Evolutionary conservation across 2,797 vertebrate genomes (phyloP).

Genomic region (Girardinus metallicus): DNA sequence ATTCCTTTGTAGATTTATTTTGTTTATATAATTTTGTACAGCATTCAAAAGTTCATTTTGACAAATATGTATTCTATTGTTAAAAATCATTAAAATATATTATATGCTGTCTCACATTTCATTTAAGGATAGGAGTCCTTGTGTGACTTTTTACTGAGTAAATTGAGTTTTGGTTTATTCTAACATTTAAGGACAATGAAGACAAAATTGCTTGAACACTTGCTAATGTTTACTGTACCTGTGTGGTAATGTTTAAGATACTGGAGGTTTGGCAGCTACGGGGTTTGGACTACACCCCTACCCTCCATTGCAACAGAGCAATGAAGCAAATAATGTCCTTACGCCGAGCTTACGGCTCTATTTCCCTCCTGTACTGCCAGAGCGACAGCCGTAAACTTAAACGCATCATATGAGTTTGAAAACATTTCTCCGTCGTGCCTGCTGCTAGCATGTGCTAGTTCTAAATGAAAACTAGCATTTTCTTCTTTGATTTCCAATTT

Average conservation of each 20-base stretch:
- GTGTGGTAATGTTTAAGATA: no score
- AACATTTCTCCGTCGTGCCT: no score
- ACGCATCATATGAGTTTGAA: no score
- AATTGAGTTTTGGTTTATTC: not conserved
- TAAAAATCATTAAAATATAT: slow-evolving; percentile 60
- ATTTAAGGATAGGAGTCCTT: slow-evolving; percentile 13
- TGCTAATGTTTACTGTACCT: not conserved
- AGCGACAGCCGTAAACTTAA: no score
- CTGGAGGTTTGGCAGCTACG: no score
- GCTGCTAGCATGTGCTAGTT: no score
- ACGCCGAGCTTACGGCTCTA: no score
- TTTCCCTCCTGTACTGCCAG: no score
- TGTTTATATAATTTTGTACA: slow-evolving; percentile 64
- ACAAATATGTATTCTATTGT: slow-evolving; percentile 52
- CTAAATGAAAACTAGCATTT: no score
- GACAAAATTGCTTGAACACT: not conserved
- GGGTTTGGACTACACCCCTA: no score
- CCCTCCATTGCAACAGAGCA: not conserved
- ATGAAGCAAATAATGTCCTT: no score
- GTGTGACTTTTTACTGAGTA: not conserved
- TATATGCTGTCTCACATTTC: slow-evolving; percentile 27
- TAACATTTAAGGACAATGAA: not conserved
- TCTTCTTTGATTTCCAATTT: no score
- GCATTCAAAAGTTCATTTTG: slow-evolving; percentile 48
- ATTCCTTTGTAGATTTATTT: slow-evolving; percentile 42